Evolutionary conservation across 1,140 invertebrate species (phyloP).

Genomic region (Agrypnia vestita): DNA sequence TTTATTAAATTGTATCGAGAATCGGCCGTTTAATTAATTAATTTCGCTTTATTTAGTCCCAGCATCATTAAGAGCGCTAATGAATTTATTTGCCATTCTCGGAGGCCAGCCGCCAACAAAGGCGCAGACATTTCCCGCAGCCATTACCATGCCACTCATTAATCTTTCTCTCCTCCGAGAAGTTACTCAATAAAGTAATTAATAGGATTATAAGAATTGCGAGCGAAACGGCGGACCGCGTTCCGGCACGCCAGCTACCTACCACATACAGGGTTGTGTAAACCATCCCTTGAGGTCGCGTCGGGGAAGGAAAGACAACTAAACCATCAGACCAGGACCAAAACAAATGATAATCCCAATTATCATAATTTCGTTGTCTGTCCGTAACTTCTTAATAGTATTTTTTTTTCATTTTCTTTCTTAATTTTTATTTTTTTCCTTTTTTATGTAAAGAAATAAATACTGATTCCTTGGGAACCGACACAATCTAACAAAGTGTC

Average conservation of each 20-base stretch:
- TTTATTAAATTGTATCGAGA: constrained; percentile 34
- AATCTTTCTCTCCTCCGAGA: constrained; percentile 36
- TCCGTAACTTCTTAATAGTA: too few relatives aligned
- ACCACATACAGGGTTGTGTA: too few relatives aligned
- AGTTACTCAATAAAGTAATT: constrained; percentile 51
- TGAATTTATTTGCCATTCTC: constrained; percentile 53
- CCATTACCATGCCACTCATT: constrained; percentile 47
- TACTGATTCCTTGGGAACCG: too few relatives aligned
- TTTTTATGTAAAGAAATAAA: too few relatives aligned
- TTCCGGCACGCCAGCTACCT: constrained; percentile 12
- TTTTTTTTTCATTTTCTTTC: too few relatives aligned
- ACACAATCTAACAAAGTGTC: too few relatives aligned
- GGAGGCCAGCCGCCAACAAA: constrained; percentile 19
- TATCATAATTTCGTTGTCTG: too few relatives aligned
- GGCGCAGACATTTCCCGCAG: constrained; percentile 24
- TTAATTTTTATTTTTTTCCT: too few relatives aligned
- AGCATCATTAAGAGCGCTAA: constrained; percentile 47
- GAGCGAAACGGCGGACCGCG: constrained; percentile 2
- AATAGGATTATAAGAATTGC: constrained; percentile 36
- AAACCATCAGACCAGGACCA: too few relatives aligned
- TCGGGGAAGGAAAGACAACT: too few relatives aligned
- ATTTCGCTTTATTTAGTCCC: constrained; percentile 41
- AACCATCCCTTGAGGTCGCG: too few relatives aligned
- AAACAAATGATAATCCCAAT: too few relatives aligned
- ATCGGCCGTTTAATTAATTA: constrained; percentile 45